Base-by-base conservation (phyloP, 1,140 invertebrate species). In the Penaeus chinensis region DNA sequence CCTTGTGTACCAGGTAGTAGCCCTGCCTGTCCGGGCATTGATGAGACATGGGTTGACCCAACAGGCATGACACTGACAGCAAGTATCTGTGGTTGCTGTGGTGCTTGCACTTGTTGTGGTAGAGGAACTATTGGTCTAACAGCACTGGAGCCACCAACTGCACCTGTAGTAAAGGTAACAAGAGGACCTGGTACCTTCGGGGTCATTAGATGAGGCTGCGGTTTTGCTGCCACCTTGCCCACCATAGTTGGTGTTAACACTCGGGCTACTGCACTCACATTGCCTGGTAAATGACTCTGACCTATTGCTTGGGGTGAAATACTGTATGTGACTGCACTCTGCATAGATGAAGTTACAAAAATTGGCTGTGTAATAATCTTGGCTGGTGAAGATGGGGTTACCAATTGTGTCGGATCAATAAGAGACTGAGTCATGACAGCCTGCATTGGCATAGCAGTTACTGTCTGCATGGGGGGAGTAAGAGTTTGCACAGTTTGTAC, bases 111-210 rank as follows among this genome's bases (percentile, higher is more conserved):
- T 24, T 84, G 78, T 77, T 85, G 89, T 22, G 77, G 62, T 24
- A 89, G 71, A 27, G 82, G 82, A 47, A 84, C 86, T 63, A 88
- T 87, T 60, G 89, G 83, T 79, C 80, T 85, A 60, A 82, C 89
- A 69, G 69, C 37, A 54, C 89, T 89, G 18, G 89, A 90, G 18
- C 83, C 82, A 19, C 90, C 90, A 84, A 78, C 90, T 47, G 88
- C 89, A 78, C 76, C 90, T 60, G 89, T 84, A 66, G 90, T 77
- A 76, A 91, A 89, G 27, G 91, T 91, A 54, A 90, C 69, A n/a
- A 91, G 84, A 19, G 90, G 89, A 18, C 77, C 86, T n/a, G 90
- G 84, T 22, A 90, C 83, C 84, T 91, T 90, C 42, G 89, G 63
- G 18, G 89, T 86, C 65, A 86, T 88, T 54, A 89, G 69, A 47